These are phyloP conservation scores for Hippocampus kuda DNA, from an alignment of 2,797 vertebrate species.

Conservation along the genomic window DNA sequence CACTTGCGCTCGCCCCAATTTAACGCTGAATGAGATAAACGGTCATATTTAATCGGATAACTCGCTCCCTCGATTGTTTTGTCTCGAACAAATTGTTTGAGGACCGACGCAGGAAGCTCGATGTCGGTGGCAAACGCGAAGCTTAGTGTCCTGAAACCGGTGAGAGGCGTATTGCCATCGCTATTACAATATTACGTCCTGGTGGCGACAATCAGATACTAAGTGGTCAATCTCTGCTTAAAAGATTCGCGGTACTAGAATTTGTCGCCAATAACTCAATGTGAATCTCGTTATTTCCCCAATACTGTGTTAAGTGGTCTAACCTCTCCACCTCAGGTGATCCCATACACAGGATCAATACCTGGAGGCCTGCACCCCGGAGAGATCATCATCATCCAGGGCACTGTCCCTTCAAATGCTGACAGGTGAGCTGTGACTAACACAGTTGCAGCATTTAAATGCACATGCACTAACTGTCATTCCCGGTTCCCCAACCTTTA, in stretches of 20 bases:
- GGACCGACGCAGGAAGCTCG: constrained; percentile 25
- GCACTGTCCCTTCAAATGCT: constrained; percentile 72
- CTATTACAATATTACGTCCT: background rate
- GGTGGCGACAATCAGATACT: background rate
- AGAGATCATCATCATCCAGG: constrained; percentile 79
- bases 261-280: background rate
- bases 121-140: constrained; percentile 73
- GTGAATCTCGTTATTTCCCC: background rate
- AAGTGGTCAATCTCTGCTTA: background rate
- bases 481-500: no score
- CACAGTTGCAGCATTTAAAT: no score
- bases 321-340: constrained; percentile 52
- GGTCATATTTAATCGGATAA: background rate
- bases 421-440: constrained; percentile 71
- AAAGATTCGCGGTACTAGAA: background rate
- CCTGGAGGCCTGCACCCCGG: constrained; percentile 77
- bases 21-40: background rate
- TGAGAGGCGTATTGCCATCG: constrained; percentile 41
- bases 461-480: no score
- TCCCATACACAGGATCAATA: constrained; percentile 83
- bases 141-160: constrained; percentile 67
- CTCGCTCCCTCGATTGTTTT: background rate
- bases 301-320: background rate
- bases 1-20: background rate
- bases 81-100: background rate